phyloP scores from a whole-genome alignment of 2,888 invertebrate species.

The Tanytarsus gracilentus region DNA sequence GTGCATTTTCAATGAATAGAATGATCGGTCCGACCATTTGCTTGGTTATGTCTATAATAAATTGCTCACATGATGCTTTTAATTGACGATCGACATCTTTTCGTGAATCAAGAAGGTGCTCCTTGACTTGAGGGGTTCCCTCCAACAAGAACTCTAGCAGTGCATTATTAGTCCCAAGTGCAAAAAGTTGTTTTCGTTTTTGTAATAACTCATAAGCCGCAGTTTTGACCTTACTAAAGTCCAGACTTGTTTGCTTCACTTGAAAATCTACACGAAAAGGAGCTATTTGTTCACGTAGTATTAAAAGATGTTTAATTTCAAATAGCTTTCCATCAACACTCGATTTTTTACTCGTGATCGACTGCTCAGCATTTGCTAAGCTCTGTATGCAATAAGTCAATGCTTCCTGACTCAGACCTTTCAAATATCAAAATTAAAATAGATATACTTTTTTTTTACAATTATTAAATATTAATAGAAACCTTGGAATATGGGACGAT shows the following conservation, averaged over 20 bases:
- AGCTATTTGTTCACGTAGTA: conserved; percentile 93
- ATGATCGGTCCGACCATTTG: conserved; percentile 66
- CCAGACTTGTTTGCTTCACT: conserved; percentile 84
- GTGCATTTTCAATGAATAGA: conserved; percentile 64
- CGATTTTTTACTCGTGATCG: conserved; percentile 66
- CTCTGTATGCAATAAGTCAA: conserved; percentile 86
- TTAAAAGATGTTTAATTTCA: conserved; percentile 93
- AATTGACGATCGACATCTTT: conserved; percentile 92
- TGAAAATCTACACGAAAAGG: conserved; percentile 95
- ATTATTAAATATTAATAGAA: no score
- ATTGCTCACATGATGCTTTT: conserved; percentile 79
- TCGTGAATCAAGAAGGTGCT: conserved; percentile 86
- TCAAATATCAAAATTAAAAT: no score
- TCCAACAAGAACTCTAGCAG: conserved; percentile 84
- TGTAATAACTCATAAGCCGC: conserved; percentile 69
- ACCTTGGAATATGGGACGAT: conserved; percentile 91
- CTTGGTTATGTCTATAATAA: conserved; percentile 71
- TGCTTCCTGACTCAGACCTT: conserved; percentile 96
- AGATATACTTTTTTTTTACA: no score
- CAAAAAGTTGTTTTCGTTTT: conserved; percentile 77
- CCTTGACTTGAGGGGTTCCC: conserved; percentile 88
- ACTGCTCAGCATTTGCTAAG: conserved; percentile 67
- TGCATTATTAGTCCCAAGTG: conserved; percentile 79
- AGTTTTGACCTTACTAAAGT: conserved; percentile 85
- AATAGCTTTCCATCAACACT: conserved; percentile 89